These are phyloP conservation scores for Enteromius viviparus DNA, from an alignment of 2,797 vertebrate species.

Conservation along the genomic window DNA sequence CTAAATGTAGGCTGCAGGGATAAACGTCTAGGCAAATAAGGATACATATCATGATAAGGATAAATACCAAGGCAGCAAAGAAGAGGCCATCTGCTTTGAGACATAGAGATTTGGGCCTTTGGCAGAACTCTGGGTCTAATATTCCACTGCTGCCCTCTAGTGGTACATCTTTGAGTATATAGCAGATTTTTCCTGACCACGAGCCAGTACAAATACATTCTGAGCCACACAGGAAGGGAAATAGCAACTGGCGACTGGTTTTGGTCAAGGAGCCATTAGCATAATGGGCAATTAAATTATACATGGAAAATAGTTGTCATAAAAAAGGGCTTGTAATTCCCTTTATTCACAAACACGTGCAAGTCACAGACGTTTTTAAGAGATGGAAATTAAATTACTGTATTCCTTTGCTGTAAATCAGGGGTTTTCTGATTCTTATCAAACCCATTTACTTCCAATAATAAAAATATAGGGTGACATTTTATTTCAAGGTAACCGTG, in stretches of 20 bases:
- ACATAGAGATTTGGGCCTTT: background rate
- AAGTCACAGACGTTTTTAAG: background rate
- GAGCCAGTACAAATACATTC: background rate
- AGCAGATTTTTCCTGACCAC: background rate
- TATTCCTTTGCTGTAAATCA: background rate
- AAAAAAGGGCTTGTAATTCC: background rate
- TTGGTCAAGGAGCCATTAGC: background rate
- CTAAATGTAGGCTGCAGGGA: background rate
- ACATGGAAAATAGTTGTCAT: background rate
- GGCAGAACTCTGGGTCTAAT: background rate
- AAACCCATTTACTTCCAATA: background rate
- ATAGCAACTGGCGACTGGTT: background rate
- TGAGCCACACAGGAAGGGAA: background rate
- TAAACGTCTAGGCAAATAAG: conserved; percentile 8
- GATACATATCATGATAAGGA: conserved; percentile 5
- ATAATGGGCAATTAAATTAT: background rate
- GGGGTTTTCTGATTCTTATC: background rate
- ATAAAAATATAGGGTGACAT: background rate
- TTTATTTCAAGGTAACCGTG: no score
- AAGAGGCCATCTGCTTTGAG: conserved; percentile 11
- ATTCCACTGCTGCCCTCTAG: conserved; percentile 47
- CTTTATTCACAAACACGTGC: background rate
- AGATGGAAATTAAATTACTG: background rate
- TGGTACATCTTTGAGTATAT: conserved; percentile 1
- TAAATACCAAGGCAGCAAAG: conserved; percentile 8